These are phyloP conservation scores for Sarcophaga rosellei DNA, from an alignment of 2,888 invertebrate genomes.

Conservation along the genomic window DNA sequence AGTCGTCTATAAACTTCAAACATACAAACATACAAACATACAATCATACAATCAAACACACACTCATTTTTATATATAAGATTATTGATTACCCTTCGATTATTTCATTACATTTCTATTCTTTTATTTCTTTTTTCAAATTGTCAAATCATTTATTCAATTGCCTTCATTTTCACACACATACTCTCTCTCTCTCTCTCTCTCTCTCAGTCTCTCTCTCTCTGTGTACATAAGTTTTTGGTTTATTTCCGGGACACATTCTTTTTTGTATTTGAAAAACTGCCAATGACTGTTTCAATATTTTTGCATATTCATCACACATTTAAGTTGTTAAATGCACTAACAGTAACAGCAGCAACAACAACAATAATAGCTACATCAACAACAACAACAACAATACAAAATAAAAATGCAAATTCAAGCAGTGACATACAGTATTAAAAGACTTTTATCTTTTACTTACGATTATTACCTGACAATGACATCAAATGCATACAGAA, in stretches of 20 bases:
- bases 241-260: not conserved
- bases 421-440: not conserved
- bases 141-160: not conserved
- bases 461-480: slow-evolving; percentile 52
- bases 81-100: not conserved
- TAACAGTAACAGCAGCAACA: not conserved
- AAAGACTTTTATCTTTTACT: slow-evolving; percentile 12
- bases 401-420: not conserved
- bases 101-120: not conserved
- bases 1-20: no score
- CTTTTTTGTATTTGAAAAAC: not conserved
- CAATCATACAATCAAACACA: no score
- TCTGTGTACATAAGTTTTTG: no score
- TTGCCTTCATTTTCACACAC: not conserved
- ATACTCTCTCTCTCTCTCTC: no score
- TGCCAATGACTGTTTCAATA: not conserved
- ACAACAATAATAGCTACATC: no score
- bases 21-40: no score
- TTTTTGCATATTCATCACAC: not conserved
- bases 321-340: not conserved
- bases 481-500: not conserved
- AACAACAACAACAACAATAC: not conserved
- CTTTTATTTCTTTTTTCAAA: not conserved
- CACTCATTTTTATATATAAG: no score
- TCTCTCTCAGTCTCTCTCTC: no score